Base-by-base conservation (phyloP, 2,113 vertebrate species). In the Plecturocebus donacophilus region DNA sequence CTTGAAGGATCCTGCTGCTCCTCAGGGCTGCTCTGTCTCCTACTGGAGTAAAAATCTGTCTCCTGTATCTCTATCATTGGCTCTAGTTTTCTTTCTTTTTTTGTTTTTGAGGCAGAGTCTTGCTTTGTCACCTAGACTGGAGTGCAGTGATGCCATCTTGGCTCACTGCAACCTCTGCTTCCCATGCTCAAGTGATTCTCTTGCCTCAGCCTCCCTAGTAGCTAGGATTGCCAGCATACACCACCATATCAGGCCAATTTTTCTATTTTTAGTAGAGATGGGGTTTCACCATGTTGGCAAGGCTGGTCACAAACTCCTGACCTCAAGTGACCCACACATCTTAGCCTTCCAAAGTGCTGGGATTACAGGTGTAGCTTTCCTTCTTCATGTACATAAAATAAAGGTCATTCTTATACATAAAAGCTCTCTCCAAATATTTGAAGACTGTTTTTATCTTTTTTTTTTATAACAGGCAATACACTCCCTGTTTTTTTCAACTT, bases 21-120 rank as follows among this genome's bases (percentile, higher is more conserved):
- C 38, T 91, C 16, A 19, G 14, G 45, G 23, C 12, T 27, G 21
- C 27, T 38, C 54, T 12, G 25, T 54, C n/a, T 40, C 27, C 82
- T 54, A 73, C 17, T 19, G 52, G 52, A 45, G 40, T 76, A 30
- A 52, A 83, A 81, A 75, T 3, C 40, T 7, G 1, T 40, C 9
- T 45, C 35, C 16, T 8, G 21, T 0, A 30, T 4, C 9, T 47
- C 38, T 52, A 4, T 2, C 8, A 38, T 6, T 40, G 58, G 6
- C 23, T 89, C 13, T 10, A 20, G 45, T 58, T 85, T 91, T 49
- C 32, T 13, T 35, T 68, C 32, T 19, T 68, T 66, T 68, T 68
- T 17, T 7, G 35, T 68, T 68, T 68, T 68, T 68, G 6, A n/a
- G 14, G 16, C 16, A 35, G 66, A 68, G 66, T 68, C 66, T 68